phyloP scores from a whole-genome alignment of 92 coral and sea anemone species.

The Epizoanthus rinbou region DNA sequence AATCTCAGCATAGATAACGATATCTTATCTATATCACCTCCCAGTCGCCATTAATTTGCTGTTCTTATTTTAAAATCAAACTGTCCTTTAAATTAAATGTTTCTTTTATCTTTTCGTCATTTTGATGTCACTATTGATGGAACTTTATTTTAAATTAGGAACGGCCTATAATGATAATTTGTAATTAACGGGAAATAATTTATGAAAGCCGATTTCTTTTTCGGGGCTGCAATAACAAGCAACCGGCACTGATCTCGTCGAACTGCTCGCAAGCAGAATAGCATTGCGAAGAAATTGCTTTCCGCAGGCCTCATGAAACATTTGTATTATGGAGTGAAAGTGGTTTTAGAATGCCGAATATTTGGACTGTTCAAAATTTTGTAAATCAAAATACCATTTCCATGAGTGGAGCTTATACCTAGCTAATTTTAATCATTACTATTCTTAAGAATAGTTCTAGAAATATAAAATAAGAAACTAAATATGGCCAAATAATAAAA shows the following conservation, averaged over 20 bases:
- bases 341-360: not conserved
- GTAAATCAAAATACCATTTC: not conserved
- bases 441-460: too few species aligned
- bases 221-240: not conserved
- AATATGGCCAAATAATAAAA: too few species aligned
- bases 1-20: not conserved
- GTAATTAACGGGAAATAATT: not conserved
- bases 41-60: not conserved
- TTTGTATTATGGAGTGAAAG: not conserved
- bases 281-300: not conserved
- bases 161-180: not conserved
- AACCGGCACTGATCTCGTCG: not conserved
- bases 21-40: not conserved
- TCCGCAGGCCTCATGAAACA: not conserved
- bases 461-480: too few species aligned
- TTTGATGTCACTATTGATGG: not conserved
- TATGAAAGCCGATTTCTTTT: not conserved
- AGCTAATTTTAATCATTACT: too few species aligned
- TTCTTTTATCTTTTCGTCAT: not conserved
- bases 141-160: not conserved
- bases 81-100: not conserved
- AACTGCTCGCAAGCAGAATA: not conserved
- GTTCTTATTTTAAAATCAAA: slow-evolving; percentile 17
- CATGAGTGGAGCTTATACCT: not conserved
- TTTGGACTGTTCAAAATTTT: not conserved